These are phyloP conservation scores for Tetranychus piercei DNA, from an alignment of 2,888 invertebrate genomes.

Conservation along the genomic window DNA sequence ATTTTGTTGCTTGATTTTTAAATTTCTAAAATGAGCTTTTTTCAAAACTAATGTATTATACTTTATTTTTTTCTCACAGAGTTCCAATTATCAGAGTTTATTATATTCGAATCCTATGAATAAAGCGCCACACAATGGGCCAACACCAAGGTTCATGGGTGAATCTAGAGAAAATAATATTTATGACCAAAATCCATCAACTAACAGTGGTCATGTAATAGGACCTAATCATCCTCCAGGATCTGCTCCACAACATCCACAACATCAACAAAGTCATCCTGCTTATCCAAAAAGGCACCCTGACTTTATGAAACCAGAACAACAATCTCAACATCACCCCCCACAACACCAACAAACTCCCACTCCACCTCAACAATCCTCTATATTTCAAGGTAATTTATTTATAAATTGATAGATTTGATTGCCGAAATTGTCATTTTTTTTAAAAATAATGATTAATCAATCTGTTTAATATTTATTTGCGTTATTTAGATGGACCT, in stretches of 20 bases:
- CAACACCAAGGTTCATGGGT: constrained; percentile 2
- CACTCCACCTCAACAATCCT: neutral
- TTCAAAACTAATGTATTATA: neutral
- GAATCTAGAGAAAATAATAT: neutral
- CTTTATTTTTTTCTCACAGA: neutral
- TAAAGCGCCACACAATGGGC: neutral
- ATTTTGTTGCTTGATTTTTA: neutral
- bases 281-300: constrained; percentile 29
- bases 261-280: too few species aligned
- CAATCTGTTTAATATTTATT: too few species aligned
- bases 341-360: neutral
- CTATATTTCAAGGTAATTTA: too few species aligned
- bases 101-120: neutral
- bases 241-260: neutral
- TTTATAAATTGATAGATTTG: too few species aligned
- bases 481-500: too few species aligned
- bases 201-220: neutral
- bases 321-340: constrained; percentile 31
- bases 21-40: too few species aligned
- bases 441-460: too few species aligned
- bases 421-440: too few species aligned
- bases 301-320: constrained; percentile 28
- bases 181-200: neutral
- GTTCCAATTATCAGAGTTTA: neutral
- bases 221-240: neutral